These are phyloP conservation scores for Sander lucioperca DNA, from an alignment of 2,113 vertebrate genomes.

Conservation along the genomic window DNA sequence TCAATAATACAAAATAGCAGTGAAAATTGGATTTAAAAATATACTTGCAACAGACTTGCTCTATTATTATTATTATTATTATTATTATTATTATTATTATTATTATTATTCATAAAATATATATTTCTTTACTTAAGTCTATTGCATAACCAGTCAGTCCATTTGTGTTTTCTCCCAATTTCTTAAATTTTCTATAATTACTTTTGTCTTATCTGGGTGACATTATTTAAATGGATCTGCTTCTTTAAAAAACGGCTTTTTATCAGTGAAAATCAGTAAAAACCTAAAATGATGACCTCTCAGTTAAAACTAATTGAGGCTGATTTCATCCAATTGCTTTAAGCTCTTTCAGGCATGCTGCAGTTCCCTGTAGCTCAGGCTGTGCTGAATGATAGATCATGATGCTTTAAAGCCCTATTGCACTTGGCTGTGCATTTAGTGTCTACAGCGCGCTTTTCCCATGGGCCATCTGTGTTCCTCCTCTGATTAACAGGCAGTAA, in stretches of 20 bases:
- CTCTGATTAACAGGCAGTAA: slow-evolving; percentile 74
- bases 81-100: background rate
- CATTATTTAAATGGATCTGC: background rate
- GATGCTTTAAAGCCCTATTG: slow-evolving; percentile 66
- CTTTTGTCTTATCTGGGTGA: background rate
- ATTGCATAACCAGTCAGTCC: background rate
- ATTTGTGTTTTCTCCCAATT: background rate
- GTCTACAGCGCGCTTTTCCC: slow-evolving; percentile 61
- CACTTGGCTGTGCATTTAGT: slow-evolving; percentile 73
- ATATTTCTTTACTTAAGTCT: background rate
- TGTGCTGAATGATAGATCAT: slow-evolving; percentile 68
- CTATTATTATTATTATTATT: background rate
- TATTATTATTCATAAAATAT: background rate
- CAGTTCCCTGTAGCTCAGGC: slow-evolving; percentile 44
- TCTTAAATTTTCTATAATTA: background rate
- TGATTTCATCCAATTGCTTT: slow-evolving; percentile 54
- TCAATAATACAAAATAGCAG: background rate
- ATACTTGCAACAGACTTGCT: background rate
- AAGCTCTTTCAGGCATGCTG: slow-evolving; percentile 48
- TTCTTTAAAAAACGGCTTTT: background rate
- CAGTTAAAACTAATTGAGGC: slow-evolving; percentile 53
- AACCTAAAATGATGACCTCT: slow-evolving; percentile 37
- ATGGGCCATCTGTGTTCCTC: slow-evolving; percentile 66
- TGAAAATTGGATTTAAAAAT: background rate
- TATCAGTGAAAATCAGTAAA: slow-evolving; percentile 35